phyloP scores from a whole-genome alignment of 2,113 vertebrate species.

The Lathamus discolor region DNA sequence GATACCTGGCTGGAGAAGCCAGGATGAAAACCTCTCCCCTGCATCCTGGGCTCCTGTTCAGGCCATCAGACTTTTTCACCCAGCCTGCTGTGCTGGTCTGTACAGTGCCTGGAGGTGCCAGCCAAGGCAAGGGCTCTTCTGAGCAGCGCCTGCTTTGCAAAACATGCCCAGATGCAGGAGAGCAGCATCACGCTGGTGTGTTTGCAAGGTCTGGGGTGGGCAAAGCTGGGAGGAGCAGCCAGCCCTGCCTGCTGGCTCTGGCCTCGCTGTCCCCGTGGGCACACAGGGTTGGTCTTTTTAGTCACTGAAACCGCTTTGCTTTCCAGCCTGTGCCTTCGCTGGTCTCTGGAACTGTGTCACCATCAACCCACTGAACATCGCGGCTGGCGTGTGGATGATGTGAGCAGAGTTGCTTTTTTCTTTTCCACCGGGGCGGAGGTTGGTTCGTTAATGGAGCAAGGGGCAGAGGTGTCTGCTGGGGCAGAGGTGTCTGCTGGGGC shows the following conservation, averaged over 20 bases:
- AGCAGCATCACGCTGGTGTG: fast-evolving
- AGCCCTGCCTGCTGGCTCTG: fast-evolving
- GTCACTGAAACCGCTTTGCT: slow-evolving; percentile 1
- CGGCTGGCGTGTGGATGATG: slow-evolving; percentile 97
- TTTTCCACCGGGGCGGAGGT: background rate
- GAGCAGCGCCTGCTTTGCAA: background rate
- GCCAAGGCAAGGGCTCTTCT: background rate
- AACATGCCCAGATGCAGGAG: background rate
- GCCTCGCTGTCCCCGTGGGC: fast-evolving
- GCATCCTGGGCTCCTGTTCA: background rate
- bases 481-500: background rate
- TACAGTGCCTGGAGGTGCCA: background rate
- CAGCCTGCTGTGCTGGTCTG: background rate
- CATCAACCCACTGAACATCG: slow-evolving; percentile 93
- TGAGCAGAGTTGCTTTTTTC: slow-evolving; percentile 72
- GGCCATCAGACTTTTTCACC: background rate
- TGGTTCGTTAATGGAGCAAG: background rate
- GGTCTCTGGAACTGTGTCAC: slow-evolving; percentile 95
- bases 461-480: background rate
- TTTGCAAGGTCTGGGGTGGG: background rate
- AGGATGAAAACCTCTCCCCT: background rate
- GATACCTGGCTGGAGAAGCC: background rate
- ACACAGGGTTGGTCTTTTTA: fast-evolving
- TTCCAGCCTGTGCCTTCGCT: slow-evolving; percentile 84
- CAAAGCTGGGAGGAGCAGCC: background rate